phyloP scores from a whole-genome alignment of 2,113 vertebrate species.

The Periophthalmodon schlosseri region DNA sequence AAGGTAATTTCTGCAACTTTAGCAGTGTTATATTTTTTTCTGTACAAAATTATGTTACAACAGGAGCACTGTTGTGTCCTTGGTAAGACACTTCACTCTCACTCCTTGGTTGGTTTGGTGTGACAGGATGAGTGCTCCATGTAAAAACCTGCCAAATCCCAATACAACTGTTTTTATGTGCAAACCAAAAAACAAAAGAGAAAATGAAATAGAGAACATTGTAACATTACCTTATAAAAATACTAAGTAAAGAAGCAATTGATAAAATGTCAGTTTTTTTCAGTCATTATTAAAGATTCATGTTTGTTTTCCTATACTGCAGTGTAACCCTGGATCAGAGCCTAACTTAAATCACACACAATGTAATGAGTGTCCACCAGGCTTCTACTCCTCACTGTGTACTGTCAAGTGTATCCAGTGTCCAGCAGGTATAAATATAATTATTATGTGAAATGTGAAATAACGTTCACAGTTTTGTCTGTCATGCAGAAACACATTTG shows the following conservation, averaged over 20 bases:
- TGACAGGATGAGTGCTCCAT: background rate
- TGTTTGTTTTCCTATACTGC: background rate
- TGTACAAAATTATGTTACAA: background rate
- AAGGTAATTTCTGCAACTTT: constrained; percentile 61
- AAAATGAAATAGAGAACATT: too few species aligned
- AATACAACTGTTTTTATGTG: too few species aligned
- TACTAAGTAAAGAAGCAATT: background rate
- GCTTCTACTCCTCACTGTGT: constrained; percentile 68
- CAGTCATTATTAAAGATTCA: background rate
- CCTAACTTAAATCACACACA: constrained; percentile 59
- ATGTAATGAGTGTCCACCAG: constrained; percentile 69
- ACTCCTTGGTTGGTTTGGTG: background rate
- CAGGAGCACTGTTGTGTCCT: background rate
- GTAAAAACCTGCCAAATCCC: too few species aligned
- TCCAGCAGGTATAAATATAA: constrained; percentile 77
- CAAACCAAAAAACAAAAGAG: too few species aligned
- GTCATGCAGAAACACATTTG: constrained; percentile 9
- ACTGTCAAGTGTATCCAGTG: constrained; percentile 71
- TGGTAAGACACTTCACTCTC: background rate
- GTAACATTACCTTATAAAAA: too few species aligned
- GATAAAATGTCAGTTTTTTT: background rate
- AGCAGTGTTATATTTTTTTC: background rate
- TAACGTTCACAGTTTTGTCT: background rate
- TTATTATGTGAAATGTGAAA: background rate
- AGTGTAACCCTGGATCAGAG: constrained; percentile 77